Conservation (phyloP, 2,888 invertebrate species). For the Platypus cylindrus region DNA sequence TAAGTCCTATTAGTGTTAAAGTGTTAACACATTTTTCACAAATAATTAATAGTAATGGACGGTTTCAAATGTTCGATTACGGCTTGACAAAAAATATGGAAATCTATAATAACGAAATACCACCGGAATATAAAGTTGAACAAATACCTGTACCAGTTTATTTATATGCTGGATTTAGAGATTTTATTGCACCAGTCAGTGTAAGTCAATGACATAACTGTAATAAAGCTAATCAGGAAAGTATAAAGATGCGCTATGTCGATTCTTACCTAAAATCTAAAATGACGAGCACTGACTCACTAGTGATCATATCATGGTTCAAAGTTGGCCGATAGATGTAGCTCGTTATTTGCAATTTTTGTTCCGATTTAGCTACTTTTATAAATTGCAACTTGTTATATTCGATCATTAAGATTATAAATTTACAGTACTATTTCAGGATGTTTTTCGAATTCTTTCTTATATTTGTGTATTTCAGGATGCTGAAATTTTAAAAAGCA, state of each 20-base stretch:
- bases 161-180: constrained; percentile 9
- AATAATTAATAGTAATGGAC: constrained; percentile 5
- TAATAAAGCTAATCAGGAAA: too few relatives aligned
- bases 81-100: constrained; percentile 6
- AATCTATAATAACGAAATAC: constrained; percentile 4
- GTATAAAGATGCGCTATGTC: too few relatives aligned
- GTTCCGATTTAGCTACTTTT: too few relatives aligned
- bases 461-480: constrained; percentile 6
- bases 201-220: constrained; percentile 3
- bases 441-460: neutral
- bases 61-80: constrained; percentile 10
- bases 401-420: too few relatives aligned
- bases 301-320: too few relatives aligned
- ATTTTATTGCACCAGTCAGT: constrained; percentile 6
- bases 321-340: too few relatives aligned
- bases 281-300: too few relatives aligned
- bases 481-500: constrained; percentile 4
- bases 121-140: constrained; percentile 10
- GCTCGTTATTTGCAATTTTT: too few relatives aligned
- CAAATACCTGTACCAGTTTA: constrained; percentile 9
- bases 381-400: too few relatives aligned
- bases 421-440: neutral
- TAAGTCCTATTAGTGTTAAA: constrained; percentile 12
- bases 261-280: too few relatives aligned
- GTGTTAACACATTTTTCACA: constrained; percentile 10